Base-by-base conservation (phyloP, 2,113 vertebrate genomes). In the Scartelaos histophorus region DNA sequence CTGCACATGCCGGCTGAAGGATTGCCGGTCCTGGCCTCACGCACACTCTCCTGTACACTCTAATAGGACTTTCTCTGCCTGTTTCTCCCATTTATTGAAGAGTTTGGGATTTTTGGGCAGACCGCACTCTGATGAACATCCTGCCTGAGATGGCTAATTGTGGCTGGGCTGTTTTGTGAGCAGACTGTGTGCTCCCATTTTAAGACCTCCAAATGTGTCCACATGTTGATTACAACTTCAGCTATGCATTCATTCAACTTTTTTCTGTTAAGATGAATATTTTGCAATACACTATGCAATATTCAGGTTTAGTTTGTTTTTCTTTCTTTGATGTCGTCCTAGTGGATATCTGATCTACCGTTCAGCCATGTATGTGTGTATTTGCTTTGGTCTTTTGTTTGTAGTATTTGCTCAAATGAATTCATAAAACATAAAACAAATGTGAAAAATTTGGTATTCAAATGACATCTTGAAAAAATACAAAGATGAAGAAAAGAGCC, bases 111-210 rank as follows among this genome's bases (percentile, higher is more conserved):
- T 89, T 88, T 88, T 79, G 34, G 38, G 71, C 73, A 89, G 90
- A 90, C 90, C 90, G 81, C 90, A 92, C 84, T 85, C 90, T 92
- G 91, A 92, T 92, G 90, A 91, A 91, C 90, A 87, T 92, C 90
- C 91, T 89, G 90, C 87, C 83, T 35, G 24, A 89, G 80, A 90
- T 79, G 68, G 90, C 91, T 90, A 87, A 91, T 89, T 87, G 83
- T 86, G 84, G 88, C 87, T 79, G 79, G 76, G 79, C 80, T 70
- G 66, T 89, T 90, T 87, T 85, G 82, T 80, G 80, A 85, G 78
- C 73, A 67, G 74, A 70, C 83, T 77, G 75, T 54, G 46, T 78
- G 79, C 73, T 84, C 73, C 77, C 77, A 78, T 89, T 91, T 90
- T 80, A 81, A 87, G 76, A 78, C 80, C 81, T 90, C 86, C 77